These are phyloP conservation scores for Athripsodes cinereus DNA, from an alignment of 2,888 invertebrate genomes.

Conservation along the genomic window DNA sequence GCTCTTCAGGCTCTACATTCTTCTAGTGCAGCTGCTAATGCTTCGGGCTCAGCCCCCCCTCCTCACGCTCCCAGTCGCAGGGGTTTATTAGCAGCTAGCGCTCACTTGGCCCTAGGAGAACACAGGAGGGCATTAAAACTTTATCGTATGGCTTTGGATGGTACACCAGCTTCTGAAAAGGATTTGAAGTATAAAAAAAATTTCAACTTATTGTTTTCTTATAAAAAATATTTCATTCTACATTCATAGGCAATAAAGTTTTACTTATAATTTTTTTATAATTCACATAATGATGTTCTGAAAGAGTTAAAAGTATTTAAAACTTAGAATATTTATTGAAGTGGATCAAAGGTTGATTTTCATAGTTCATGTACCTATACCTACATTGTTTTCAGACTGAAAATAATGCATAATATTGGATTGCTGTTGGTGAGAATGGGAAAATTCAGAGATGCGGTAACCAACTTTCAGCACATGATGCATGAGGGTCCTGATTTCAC, in stretches of 20 bases:
- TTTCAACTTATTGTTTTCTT: neutral
- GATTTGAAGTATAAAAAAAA: slow-evolving; percentile 66
- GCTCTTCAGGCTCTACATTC: slow-evolving; percentile 71
- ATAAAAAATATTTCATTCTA: too few relatives aligned
- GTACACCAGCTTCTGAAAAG: slow-evolving; percentile 88
- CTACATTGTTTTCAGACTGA: slow-evolving; percentile 55
- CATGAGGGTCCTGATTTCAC: slow-evolving; percentile 88
- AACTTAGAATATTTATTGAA: too few relatives aligned
- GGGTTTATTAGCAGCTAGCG: slow-evolving; percentile 21
- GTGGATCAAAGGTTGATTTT: neutral
- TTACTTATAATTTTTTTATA: too few relatives aligned
- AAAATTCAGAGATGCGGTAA: slow-evolving; percentile 92
- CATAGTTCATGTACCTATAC: neutral
- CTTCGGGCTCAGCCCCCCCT: slow-evolving; percentile 14
- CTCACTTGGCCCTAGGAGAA: slow-evolving; percentile 50
- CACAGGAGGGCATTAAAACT: slow-evolving; percentile 94
- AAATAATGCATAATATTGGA: slow-evolving; percentile 97
- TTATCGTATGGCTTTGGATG: slow-evolving; percentile 98
- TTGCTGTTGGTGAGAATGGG: slow-evolving; percentile 93
- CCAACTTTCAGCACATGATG: slow-evolving; percentile 97
- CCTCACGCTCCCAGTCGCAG: slow-evolving; percentile 20
- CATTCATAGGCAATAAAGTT: too few relatives aligned
- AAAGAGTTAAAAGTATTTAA: too few relatives aligned
- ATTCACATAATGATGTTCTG: too few relatives aligned
- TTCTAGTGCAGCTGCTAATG: slow-evolving; percentile 5